A percentile compares a stretch with the other conserved stretches of the same genome.
Conservation (phyloP, 1,140 invertebrate genomes). For the Ips typographus region DNA sequence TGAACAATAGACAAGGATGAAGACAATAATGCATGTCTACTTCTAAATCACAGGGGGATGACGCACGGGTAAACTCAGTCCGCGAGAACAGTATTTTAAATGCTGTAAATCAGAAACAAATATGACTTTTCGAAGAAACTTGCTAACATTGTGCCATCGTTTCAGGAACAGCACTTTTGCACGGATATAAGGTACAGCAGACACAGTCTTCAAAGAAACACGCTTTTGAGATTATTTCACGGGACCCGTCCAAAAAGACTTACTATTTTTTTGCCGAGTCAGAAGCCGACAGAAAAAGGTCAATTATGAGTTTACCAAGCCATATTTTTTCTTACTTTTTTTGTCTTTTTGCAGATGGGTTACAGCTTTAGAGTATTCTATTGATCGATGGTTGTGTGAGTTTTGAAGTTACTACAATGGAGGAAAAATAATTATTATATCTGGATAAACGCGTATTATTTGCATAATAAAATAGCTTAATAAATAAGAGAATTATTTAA, state of each 20-base stretch:
- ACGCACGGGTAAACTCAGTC: no score
- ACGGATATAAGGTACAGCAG: conserved; percentile 88
- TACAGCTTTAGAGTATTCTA: conserved; percentile 90
- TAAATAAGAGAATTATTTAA: no score
- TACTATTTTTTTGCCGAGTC: conserved; percentile 93
- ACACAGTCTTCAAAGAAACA: conserved; percentile 78
- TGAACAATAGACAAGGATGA: no score
- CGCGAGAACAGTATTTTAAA: not conserved
- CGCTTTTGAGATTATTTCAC: conserved; percentile 88
- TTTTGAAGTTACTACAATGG: no score
- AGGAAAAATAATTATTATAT: no score
- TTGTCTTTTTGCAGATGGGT: conserved; percentile 77
- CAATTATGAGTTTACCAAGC: conserved; percentile 3
- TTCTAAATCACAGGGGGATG: no score
- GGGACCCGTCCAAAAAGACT: conserved; percentile 79
- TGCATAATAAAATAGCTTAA: no score
- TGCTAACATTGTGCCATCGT: not conserved
- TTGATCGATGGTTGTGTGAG: conserved; percentile 83
- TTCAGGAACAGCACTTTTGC: conserved; percentile 83
- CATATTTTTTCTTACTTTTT: conserved; percentile 30
- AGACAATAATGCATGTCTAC: no score
- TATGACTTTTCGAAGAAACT: not conserved
- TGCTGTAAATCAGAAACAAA: not conserved
- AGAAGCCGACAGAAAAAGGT: conserved; percentile 95
- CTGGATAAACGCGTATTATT: no score